phyloP scores from a whole-genome alignment of 2,113 vertebrate species.

The Callionymus lyra region DNA sequence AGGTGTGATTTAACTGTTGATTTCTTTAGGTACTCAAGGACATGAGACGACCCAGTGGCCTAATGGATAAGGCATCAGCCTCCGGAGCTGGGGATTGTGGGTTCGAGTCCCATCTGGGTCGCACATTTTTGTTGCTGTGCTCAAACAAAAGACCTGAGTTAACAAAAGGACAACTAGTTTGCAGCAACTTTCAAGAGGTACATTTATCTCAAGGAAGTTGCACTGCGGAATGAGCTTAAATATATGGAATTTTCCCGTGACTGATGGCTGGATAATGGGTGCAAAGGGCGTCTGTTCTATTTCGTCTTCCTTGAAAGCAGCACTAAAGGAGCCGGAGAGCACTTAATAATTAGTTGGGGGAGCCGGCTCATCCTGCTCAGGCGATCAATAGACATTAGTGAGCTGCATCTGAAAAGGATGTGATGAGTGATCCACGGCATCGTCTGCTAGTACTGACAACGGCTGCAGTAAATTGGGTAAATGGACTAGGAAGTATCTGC shows the following conservation, averaged over 20 bases:
- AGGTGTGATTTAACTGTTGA: no score
- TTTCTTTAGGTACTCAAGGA: no score
- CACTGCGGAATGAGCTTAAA: no score
- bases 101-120: no score
- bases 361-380: slow-evolving; percentile 47
- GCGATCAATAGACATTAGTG: slow-evolving; percentile 68
- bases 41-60: slow-evolving; percentile 99
- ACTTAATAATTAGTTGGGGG: slow-evolving; percentile 68
- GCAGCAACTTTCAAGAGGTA: no score
- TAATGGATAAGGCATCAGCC: slow-evolving; percentile 99
- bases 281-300: slow-evolving; percentile 29
- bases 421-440: slow-evolving; percentile 30
- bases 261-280: slow-evolving; percentile 38
- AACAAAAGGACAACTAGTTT: no score
- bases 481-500: slow-evolving; percentile 28
- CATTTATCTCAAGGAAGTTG: background rate
- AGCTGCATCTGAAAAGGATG: slow-evolving; percentile 44
- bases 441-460: slow-evolving; percentile 34
- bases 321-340: slow-evolving; percentile 61
- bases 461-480: slow-evolving; percentile 32
- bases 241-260: no score
- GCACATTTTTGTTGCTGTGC: no score
- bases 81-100: slow-evolving; percentile 99
- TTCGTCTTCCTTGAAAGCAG: slow-evolving; percentile 58
- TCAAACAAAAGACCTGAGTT: no score